A percentile compares a stretch with the other conserved stretches of the same genome.
These are phyloP conservation scores for Pimpla rufipes DNA, from an alignment of 2,888 invertebrate species.

Conservation along the genomic window DNA sequence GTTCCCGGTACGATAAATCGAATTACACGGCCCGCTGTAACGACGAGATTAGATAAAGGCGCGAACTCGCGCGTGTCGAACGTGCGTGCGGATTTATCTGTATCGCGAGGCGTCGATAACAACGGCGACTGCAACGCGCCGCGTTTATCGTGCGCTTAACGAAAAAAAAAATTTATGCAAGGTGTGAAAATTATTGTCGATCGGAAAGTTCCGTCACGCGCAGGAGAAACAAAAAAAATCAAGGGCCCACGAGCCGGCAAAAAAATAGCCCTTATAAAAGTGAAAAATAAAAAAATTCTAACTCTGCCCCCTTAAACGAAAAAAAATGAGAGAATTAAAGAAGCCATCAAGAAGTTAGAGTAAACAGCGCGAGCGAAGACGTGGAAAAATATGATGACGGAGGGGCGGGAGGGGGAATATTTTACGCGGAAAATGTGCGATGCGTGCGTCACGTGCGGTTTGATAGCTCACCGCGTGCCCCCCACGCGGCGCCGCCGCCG, in stretches of 20 bases:
- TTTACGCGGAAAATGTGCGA: slow-evolving; percentile 15
- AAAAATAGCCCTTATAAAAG: no score
- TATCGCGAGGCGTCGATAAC: slow-evolving; percentile 5
- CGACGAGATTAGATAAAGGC: slow-evolving; percentile 30
- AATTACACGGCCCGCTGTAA: neutral
- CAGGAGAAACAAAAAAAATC: slow-evolving; percentile 7
- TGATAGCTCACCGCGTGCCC: slow-evolving; percentile 41
- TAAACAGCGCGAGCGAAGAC: slow-evolving; percentile 9
- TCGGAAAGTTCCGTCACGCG: no score
- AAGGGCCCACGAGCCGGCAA: neutral
- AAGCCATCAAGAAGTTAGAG: no score
- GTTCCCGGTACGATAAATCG: slow-evolving; percentile 6
- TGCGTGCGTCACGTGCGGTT: slow-evolving; percentile 18
- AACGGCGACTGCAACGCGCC: neutral
- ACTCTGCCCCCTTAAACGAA: no score
- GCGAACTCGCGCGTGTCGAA: neutral
- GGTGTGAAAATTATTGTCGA: no score
- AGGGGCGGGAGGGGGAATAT: slow-evolving; percentile 21
- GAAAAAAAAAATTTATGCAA: no score
- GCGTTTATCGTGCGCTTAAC: neutral
- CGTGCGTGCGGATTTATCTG: neutral
- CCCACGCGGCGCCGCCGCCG: slow-evolving; percentile 1
- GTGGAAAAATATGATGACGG: no score
- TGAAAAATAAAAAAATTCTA: no score
- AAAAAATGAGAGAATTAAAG: no score